phyloP scores from a whole-genome alignment of 2,888 invertebrate genomes.

The Melanotus villosus region DNA sequence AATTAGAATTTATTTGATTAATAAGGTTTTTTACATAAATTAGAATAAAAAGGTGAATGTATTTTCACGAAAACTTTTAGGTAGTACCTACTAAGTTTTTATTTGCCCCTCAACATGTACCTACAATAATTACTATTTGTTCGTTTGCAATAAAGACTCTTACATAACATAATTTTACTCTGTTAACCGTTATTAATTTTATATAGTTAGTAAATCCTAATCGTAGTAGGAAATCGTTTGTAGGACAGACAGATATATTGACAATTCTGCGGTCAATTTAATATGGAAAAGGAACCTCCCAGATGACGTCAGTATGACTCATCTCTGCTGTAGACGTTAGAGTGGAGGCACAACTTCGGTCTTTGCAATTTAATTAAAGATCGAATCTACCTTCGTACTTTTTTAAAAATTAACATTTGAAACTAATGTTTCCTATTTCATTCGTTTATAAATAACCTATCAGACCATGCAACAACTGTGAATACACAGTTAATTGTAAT shows the following conservation, averaged over 20 bases:
- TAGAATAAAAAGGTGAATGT: too few species aligned
- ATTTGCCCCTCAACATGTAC: too few species aligned
- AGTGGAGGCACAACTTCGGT: constrained; percentile 5
- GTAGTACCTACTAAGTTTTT: too few species aligned
- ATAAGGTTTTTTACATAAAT: too few species aligned
- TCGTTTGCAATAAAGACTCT: too few species aligned
- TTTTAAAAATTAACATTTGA: background rate
- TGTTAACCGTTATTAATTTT: background rate
- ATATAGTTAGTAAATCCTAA: too few species aligned
- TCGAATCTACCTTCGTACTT: background rate
- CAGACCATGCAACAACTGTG: background rate
- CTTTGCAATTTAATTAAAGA: background rate
- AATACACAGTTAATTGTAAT: background rate
- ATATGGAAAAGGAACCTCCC: constrained; percentile 43
- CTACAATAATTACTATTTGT: too few species aligned
- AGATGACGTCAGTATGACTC: constrained; percentile 46
- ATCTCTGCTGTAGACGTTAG: constrained; percentile 31
- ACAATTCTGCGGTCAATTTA: constrained; percentile 44
- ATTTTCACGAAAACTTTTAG: too few species aligned
- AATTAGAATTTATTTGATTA: too few species aligned
- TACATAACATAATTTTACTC: background rate
- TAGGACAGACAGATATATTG: constrained; percentile 32
- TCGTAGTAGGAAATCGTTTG: background rate
- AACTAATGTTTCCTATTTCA: background rate
- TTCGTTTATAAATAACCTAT: background rate